Evolutionary conservation across 2,888 invertebrate genomes (phyloP), one percentile per base, ranked within the genome.

Genomic region (Horisme vitalbata): DNA sequence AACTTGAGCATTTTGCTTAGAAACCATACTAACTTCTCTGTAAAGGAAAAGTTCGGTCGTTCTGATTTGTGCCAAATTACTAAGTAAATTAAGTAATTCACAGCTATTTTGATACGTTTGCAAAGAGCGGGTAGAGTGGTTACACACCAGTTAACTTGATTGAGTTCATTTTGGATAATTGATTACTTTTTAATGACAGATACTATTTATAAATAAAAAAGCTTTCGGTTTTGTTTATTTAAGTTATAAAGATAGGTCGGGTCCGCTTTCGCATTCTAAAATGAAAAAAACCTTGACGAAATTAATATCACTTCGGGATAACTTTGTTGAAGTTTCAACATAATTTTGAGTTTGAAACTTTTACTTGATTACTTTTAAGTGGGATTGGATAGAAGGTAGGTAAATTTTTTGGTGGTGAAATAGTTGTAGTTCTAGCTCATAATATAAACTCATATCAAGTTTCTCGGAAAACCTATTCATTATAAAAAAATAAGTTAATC

Each of bases 21-120:
- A 59, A 62, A 51, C 55, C 54, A 45, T 51, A 45, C 45, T 48
- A 62, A 61, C 61, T 64, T 45, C 41, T 48, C 57, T 28, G 38
- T 59, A 55, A 61, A 51, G 57, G 53, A 64, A 60, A 71, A 68
- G 63, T 68, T 68, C 47, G 57, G 47, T 27, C 39, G 48, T 49
- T 57, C 59, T 61, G 63, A 64, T 65, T 69, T 62, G 57, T 60
- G 52, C 52, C 50, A 61, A 66, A 66, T 65, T 63, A 58, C 53
- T 63, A 60, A 68, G 59, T 68, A 63, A 68, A 67, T 66, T 59
- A 60, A 58, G 56, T 63, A 55, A 59, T 57, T 68, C 55, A 52
- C 52, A 45, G 46, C 43, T 44, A 45, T 47, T 55, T 51, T 47
- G 45, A 59, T 45, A 55, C 49, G 53, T 54, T 59, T 56, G 53